phyloP scores from a whole-genome alignment of 1,140 invertebrate species.

The Arion vulgaris region DNA sequence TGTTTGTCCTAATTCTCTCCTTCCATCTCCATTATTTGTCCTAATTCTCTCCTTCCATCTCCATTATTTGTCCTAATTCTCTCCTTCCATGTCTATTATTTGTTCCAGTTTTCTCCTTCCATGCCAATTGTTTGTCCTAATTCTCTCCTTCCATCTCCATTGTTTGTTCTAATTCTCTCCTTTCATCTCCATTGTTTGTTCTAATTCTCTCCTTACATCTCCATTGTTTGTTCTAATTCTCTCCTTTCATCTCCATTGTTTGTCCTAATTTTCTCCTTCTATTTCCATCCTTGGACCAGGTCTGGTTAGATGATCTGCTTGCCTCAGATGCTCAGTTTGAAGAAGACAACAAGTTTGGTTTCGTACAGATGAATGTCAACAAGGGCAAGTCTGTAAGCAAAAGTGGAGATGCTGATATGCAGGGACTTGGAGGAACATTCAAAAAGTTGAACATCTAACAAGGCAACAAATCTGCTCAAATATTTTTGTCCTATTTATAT shows the following conservation, averaged over 20 bases:
- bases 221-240: too few species aligned
- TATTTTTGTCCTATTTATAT: too few species aligned
- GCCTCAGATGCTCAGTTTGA: constrained; percentile 12
- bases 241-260: too few species aligned
- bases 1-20: too few species aligned
- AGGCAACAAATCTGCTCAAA: not conserved
- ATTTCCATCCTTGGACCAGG: not conserved
- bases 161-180: not conserved
- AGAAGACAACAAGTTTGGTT: constrained; percentile 32
- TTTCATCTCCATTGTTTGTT: too few species aligned
- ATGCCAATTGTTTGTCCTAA: not conserved
- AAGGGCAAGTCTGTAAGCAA: too few species aligned
- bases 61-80: too few species aligned
- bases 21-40: too few species aligned
- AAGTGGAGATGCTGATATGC: constrained; percentile 14
- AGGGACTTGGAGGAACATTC: constrained; percentile 26
- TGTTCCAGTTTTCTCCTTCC: not conserved
- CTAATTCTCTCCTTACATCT: too few species aligned
- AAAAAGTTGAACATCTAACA: constrained; percentile 26
- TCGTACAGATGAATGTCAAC: constrained; percentile 18
- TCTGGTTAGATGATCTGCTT: constrained; percentile 5
- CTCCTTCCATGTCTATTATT: not conserved
- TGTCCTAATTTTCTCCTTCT: too few species aligned
- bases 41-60: too few species aligned
- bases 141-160: not conserved